A percentile compares a stretch with the other conserved stretches of the same genome.
phyloP scores from a whole-genome alignment of 2,888 invertebrate genomes.

The Macaria notata region DNA sequence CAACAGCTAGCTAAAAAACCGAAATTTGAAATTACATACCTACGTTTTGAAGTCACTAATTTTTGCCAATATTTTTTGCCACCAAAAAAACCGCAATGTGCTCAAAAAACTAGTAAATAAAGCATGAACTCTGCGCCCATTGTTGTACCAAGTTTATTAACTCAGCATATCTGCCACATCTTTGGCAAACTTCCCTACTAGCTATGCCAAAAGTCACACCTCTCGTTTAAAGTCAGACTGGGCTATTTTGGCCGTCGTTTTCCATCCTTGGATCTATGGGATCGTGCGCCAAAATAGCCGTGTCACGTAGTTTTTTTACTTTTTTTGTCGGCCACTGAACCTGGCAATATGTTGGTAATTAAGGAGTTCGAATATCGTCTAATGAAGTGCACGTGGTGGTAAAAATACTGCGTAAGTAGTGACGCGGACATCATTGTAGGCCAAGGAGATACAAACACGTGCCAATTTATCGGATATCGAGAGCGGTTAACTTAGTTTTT shows the following conservation, averaged over 20 bases:
- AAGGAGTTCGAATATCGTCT: conserved; percentile 29
- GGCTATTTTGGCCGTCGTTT: too few relatives aligned
- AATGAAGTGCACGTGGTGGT: conserved; percentile 42
- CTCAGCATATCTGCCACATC: conserved; percentile 26
- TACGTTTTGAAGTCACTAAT: too few relatives aligned
- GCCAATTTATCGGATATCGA: conserved; percentile 36
- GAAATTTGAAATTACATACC: too few relatives aligned
- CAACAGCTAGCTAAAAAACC: too few relatives aligned
- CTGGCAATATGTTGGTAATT: conserved; percentile 28
- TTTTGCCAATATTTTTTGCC: too few relatives aligned
- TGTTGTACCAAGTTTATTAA: conserved; percentile 32
- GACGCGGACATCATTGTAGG: conserved; percentile 42
- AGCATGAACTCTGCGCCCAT: conserved; percentile 16
- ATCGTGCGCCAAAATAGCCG: too few relatives aligned
- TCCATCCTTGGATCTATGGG: too few relatives aligned
- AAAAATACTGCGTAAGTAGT: conserved; percentile 21
- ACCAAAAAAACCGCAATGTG: too few relatives aligned
- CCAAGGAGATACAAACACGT: conserved; percentile 55
- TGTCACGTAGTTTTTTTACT: conserved; percentile 27
- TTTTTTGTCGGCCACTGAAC: conserved; percentile 47
- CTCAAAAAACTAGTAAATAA: conserved; percentile 18
- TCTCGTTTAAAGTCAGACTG: conserved; percentile 24
- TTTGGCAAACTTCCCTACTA: conserved; percentile 46
- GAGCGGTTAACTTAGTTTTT: neutral
- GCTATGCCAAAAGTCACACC: conserved; percentile 58